These are phyloP conservation scores for Arothron firmamentum DNA, from an alignment of 2,113 vertebrate species.

Conservation along the genomic window DNA sequence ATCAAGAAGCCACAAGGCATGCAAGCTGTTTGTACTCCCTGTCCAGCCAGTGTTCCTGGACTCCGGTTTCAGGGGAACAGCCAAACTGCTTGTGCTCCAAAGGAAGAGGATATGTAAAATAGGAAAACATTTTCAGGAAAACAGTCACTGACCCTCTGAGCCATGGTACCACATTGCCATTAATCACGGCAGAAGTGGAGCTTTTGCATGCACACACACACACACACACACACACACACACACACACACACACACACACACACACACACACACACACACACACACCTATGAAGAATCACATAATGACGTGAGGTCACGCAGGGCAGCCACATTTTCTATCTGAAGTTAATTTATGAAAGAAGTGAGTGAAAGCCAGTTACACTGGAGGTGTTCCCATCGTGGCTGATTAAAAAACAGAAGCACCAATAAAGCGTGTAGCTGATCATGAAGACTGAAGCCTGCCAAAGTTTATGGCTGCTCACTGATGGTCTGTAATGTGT, in stretches of 20 bases:
- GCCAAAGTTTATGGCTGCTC: not conserved
- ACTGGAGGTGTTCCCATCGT: not conserved
- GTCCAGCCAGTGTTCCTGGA: conserved; percentile 29
- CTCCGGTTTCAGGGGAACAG: conserved; percentile 47
- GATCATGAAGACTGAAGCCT: conserved; percentile 20
- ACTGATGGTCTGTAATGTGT: conserved; percentile 8
- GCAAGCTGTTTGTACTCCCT: conserved; percentile 43
- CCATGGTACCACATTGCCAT: conserved; percentile 12
- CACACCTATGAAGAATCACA: too few relatives aligned
- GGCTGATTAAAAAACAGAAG: conserved; percentile 23
- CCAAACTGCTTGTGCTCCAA: conserved; percentile 55
- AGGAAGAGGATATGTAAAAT: conserved; percentile 60
- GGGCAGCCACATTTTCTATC: too few relatives aligned
- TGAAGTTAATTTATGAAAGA: too few relatives aligned
- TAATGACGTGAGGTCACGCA: too few relatives aligned
- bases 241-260: conserved; percentile 11
- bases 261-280: conserved; percentile 11
- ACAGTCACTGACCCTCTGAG: conserved; percentile 41
- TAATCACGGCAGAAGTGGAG: conserved; percentile 27
- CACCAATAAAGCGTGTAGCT: conserved; percentile 21
- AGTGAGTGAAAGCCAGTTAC: too few relatives aligned
- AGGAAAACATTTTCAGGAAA: conserved; percentile 37
- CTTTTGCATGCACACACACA: conserved; percentile 15
- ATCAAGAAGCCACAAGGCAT: conserved; percentile 59
- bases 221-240: conserved; percentile 11